Base-by-base conservation (phyloP, 1,140 invertebrate genomes). In the Trinorchestia longiramus region DNA sequence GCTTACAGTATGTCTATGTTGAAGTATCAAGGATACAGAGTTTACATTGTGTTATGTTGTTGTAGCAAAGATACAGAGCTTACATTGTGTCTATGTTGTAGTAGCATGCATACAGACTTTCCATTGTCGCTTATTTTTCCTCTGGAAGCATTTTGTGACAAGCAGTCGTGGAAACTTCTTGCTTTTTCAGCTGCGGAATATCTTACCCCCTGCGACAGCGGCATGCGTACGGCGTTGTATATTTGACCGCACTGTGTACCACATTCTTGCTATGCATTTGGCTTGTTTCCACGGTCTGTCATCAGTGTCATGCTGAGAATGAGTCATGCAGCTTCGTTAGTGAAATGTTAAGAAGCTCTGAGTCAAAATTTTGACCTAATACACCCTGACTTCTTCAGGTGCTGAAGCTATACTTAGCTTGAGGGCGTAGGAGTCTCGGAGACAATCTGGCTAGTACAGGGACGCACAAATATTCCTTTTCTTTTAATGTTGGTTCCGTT, bases 241-340 rank as follows among this genome's bases (percentile, higher is more conserved):
- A 77, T 77, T 77, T 77, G 62, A 77, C 62, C 62, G 62, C 62
- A 77, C 62, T 77, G 15, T 77, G 62, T 91, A 41, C 36, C 43
- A 94, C 92, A 45, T 94, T 45, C 92, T 40, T 94, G 43, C 36
- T 45, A 94, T 45, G 92, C 43, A 45, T 94, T 6, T 94, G 40
- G 23, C 41, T 44, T 17, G 92, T 94, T 94, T 43, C 92, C 92
- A 94, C 92, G 92, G 92, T 94, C 92, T 94, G 92, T 94, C 92
- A 47, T 45, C 92, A 43, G 92, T 45, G 43, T 19, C 41, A 43
- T 94, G 88, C 88, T 90, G 0, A 6, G 41, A 47, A 11, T 94
- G 92, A 94, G 92, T 94, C 92, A 94, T 47, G 92, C 36, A 40
- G 41, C 92, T 94, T 94, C 92, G 92, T 94, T 94, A 94, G 92